Conservation (phyloP, 2,888 invertebrate species). For the Trachelus stipa region DNA sequence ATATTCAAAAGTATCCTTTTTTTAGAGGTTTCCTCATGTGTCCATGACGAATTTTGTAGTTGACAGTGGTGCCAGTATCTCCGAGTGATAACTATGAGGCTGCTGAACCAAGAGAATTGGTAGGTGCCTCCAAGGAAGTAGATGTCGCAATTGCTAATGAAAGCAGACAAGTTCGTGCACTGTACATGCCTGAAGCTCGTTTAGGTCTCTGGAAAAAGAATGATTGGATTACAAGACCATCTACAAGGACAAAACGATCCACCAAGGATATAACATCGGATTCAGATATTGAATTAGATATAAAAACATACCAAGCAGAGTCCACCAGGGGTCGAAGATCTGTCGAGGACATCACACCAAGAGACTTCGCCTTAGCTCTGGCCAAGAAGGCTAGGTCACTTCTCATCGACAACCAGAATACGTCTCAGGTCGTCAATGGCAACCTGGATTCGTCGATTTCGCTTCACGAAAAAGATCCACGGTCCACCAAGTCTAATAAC, state of each 20-base stretch:
- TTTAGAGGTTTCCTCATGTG: not conserved
- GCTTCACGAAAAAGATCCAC: not conserved
- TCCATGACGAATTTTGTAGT: not conserved
- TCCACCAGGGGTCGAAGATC: slow-evolving; percentile 20
- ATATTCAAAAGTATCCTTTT: not conserved
- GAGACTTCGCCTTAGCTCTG: slow-evolving; percentile 41
- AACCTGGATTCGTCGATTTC: slow-evolving; percentile 6
- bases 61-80: slow-evolving; percentile 8
- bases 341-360: slow-evolving; percentile 39
- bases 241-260: not conserved
- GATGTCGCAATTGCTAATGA: slow-evolving; percentile 53
- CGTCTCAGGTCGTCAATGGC: slow-evolving; percentile 12
- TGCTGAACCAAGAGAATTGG: slow-evolving; percentile 50
- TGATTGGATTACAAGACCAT: slow-evolving; percentile 52
- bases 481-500: not conserved
- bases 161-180: slow-evolving; percentile 39
- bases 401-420: slow-evolving; percentile 9
- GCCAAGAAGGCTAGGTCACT: slow-evolving; percentile 24
- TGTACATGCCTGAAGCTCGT: slow-evolving; percentile 35
- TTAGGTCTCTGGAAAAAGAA: slow-evolving; percentile 53
- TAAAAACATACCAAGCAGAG: not conserved
- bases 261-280: not conserved
- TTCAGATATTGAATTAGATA: not conserved
- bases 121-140: slow-evolving; percentile 43
- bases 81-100: slow-evolving; percentile 41